These are phyloP conservation scores for Aurelia coerulea DNA, from an alignment of 30 jellyfish, hydroid and myxozoan genomes.

Conservation along the genomic window DNA sequence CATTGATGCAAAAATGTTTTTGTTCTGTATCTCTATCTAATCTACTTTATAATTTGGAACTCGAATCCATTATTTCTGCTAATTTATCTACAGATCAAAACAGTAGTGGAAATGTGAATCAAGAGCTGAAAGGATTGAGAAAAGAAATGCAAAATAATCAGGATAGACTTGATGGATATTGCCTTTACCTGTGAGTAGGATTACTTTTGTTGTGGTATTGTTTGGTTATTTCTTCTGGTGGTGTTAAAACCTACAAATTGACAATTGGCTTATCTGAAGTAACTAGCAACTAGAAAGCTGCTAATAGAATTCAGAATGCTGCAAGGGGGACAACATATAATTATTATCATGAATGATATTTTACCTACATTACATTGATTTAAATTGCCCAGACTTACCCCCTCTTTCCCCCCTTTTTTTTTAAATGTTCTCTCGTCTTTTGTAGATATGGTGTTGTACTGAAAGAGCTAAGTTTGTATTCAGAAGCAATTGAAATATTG, in stretches of 20 bases:
- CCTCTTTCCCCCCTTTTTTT: not conserved
- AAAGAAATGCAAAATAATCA: slow-evolving; percentile 56
- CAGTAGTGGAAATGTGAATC: slow-evolving; percentile 25
- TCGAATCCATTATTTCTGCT: no score
- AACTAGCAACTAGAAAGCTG: no score
- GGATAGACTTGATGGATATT: slow-evolving; percentile 77
- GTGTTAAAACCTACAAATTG: no score
- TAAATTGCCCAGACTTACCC: no score
- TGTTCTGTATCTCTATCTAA: no score
- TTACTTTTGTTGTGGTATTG: no score
- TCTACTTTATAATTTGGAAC: no score
- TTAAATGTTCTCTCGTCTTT: not conserved
- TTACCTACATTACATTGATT: no score
- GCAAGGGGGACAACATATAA: not conserved
- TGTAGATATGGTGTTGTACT: slow-evolving; percentile 87
- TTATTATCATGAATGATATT: not conserved
- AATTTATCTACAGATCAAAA: slow-evolving; percentile 15
- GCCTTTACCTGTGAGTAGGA: slow-evolving; percentile 78
- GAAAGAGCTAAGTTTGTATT: slow-evolving; percentile 57
- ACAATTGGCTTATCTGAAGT: no score
- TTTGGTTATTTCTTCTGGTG: no score
- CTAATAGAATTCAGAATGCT: no score
- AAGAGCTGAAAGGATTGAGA: slow-evolving; percentile 53
- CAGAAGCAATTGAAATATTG: slow-evolving; percentile 79
- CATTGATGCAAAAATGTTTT: no score